Percentiles rank a stretch among this genome's conserved stretches.
Evolutionary conservation across 2,888 invertebrate species (phyloP).

Genomic region (Julus scandinavius): DNA sequence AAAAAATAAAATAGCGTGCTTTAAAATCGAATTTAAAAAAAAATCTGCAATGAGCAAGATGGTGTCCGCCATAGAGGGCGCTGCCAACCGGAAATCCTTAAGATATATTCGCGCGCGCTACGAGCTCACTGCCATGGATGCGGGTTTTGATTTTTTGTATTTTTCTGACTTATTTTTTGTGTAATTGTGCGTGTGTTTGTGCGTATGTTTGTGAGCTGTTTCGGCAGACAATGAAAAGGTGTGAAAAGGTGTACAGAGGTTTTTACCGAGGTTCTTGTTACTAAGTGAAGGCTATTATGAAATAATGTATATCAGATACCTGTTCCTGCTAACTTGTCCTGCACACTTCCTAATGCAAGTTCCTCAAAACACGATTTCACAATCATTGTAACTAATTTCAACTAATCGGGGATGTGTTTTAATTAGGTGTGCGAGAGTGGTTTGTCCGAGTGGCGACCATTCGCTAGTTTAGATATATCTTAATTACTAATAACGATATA

Average conservation of each 20-base stretch:
- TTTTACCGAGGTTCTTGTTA: slow-evolving; percentile 54
- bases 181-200: slow-evolving; percentile 36
- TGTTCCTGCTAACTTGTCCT: slow-evolving; percentile 53
- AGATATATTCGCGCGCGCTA: slow-evolving; percentile 41
- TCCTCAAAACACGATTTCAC: slow-evolving; percentile 56
- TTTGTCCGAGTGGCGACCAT: not conserved
- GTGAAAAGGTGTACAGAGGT: slow-evolving; percentile 52
- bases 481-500: slow-evolving; percentile 51
- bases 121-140: slow-evolving; percentile 56
- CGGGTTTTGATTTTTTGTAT: slow-evolving; percentile 55
- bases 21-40: slow-evolving; percentile 17
- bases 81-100: not conserved
- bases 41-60: not conserved
- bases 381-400: slow-evolving; percentile 54
- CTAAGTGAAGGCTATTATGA: slow-evolving; percentile 52
- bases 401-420: slow-evolving; percentile 47
- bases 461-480: slow-evolving; percentile 52
- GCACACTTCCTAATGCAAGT: slow-evolving; percentile 56
- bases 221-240: slow-evolving; percentile 40
- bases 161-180: slow-evolving; percentile 46
- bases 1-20: not conserved
- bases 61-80: slow-evolving; percentile 36
- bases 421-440: slow-evolving; percentile 50
- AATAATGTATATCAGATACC: slow-evolving; percentile 55
- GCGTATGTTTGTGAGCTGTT: slow-evolving; percentile 51